Conservation (phyloP, 2,113 vertebrate genomes). For the Atlantisia rogersi region DNA sequence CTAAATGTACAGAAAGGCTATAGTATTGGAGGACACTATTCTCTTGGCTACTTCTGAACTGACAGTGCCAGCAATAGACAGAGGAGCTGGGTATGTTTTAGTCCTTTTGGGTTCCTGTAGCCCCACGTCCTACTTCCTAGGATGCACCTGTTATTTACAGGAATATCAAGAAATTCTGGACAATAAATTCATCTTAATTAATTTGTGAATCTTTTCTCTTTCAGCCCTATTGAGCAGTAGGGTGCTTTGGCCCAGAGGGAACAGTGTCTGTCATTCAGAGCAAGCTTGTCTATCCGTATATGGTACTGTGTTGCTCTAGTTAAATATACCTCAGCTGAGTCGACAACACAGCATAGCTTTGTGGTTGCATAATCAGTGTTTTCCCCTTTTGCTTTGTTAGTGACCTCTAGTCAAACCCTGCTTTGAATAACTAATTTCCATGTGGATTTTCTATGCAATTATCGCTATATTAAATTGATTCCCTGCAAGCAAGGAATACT, state of each 20-base stretch:
- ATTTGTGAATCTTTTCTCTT: background rate
- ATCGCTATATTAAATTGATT: background rate
- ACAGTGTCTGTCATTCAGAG: background rate
- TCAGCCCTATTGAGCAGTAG: background rate
- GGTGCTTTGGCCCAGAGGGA: background rate
- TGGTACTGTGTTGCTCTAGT: conserved; percentile 54
- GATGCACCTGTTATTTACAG: background rate
- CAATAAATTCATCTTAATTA: background rate
- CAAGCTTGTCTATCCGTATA: conserved; percentile 37
- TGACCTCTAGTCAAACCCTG: conserved; percentile 45
- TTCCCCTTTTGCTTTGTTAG: conserved; percentile 37
- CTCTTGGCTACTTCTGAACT: background rate
- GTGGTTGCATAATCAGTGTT: conserved; percentile 51
- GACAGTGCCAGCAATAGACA: no score
- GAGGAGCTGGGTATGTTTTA: background rate
- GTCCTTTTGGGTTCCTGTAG: background rate
- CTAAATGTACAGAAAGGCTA: background rate
- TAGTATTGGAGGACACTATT: background rate
- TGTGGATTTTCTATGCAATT: background rate
- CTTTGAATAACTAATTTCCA: conserved; percentile 28
- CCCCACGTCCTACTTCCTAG: background rate
- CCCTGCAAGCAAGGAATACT: background rate
- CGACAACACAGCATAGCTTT: conserved; percentile 56
- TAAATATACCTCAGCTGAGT: conserved; percentile 56
- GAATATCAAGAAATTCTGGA: background rate